Conservation (phyloP, 2,797 vertebrate species). For the Benthosema pterotum region DNA sequence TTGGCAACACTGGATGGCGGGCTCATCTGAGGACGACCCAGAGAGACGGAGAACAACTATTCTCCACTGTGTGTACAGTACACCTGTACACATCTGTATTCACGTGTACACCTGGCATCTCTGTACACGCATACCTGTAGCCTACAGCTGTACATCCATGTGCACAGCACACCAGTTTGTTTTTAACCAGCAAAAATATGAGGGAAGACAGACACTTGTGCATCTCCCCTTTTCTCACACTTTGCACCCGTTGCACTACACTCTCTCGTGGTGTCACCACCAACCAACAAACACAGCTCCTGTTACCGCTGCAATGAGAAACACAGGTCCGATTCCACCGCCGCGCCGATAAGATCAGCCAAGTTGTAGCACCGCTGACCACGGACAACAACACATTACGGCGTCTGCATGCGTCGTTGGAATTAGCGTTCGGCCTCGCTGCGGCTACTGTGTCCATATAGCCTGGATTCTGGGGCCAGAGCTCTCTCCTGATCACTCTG, state of each 20-base stretch:
- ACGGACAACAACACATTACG: slow-evolving; percentile 2
- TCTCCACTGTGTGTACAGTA: too few species aligned
- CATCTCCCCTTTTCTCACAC: slow-evolving; percentile 29
- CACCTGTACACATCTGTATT: too few species aligned
- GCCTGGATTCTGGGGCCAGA: too few species aligned
- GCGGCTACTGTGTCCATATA: neutral
- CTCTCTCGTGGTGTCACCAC: slow-evolving; percentile 51
- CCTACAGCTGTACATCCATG: too few species aligned
- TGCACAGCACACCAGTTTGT: too few species aligned
- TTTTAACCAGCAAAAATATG: too few species aligned
- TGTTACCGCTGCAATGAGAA: slow-evolving; percentile 48
- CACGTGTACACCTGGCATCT: too few species aligned
- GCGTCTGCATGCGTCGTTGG: neutral
- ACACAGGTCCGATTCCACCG: slow-evolving; percentile 23
- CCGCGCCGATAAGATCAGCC: slow-evolving; percentile 40
- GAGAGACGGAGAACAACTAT: too few species aligned
- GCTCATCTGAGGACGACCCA: too few species aligned
- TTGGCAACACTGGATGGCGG: too few species aligned
- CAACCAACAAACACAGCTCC: slow-evolving; percentile 63
- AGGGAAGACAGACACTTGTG: neutral
- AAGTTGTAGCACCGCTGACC: slow-evolving; percentile 28
- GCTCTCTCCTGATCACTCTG: neutral
- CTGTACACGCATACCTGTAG: too few species aligned
- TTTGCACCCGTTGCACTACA: slow-evolving; percentile 39
- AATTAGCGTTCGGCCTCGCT: neutral